phyloP scores from a whole-genome alignment of 2,888 invertebrate species.

The Dryadula phaetusa region DNA sequence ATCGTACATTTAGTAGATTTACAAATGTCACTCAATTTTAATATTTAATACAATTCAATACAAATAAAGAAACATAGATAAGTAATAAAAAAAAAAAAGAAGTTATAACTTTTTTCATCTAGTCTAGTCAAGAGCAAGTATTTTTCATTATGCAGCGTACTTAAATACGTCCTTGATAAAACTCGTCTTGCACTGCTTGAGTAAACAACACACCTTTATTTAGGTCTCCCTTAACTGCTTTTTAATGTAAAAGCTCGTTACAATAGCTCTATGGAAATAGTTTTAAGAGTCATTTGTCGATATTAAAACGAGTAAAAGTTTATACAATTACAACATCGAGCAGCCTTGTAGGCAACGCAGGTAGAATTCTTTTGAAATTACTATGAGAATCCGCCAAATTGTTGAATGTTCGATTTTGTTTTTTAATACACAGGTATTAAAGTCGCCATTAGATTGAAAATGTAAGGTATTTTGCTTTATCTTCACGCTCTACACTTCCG shows the following conservation, averaged over 20 bases:
- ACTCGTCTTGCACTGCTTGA: slow-evolving; percentile 24
- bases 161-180: slow-evolving; percentile 25
- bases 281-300: slow-evolving; percentile 17
- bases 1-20: too few relatives aligned
- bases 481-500: slow-evolving; percentile 22
- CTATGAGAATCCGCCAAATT: slow-evolving; percentile 23
- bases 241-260: slow-evolving; percentile 25
- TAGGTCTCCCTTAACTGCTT: slow-evolving; percentile 19
- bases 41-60: too few relatives aligned
- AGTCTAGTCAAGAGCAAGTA: not conserved
- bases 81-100: not conserved
- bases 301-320: slow-evolving; percentile 38
- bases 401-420: slow-evolving; percentile 1
- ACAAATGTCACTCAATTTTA: too few relatives aligned
- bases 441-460: not conserved
- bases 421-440: slow-evolving; percentile 1
- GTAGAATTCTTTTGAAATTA: slow-evolving; percentile 43
- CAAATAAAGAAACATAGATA: not conserved
- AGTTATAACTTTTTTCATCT: not conserved
- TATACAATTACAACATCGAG: slow-evolving; percentile 38
- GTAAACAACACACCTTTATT: slow-evolving; percentile 32
- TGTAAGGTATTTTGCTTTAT: slow-evolving; percentile 16
- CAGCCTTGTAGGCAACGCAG: slow-evolving; percentile 40
- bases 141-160: not conserved
- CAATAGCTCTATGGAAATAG: slow-evolving; percentile 21